Evolutionary conservation across 2,797 vertebrate species (phyloP), one percentile per base, ranked within the genome.

Genomic region (Lepidocolaptes lacrymiger): DNA sequence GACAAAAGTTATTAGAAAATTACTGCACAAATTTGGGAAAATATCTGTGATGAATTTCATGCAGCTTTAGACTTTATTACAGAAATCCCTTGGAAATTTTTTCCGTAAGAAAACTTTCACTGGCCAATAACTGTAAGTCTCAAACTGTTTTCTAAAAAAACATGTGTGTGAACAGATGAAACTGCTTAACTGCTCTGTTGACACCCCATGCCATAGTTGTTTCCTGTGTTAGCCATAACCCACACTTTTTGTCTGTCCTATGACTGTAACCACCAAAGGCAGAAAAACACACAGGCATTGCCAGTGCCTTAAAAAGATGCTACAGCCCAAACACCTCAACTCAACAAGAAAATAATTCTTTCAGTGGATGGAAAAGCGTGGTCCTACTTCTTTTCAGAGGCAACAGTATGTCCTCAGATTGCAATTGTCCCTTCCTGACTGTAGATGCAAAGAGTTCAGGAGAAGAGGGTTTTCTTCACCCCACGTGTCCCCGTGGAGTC

Each of bases 391-490:
- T 54, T 81, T 55, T 27, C 63, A 86, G 69, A 88, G 83, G 66
- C 43, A 84, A 23, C 19, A 82, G 48, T 21, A 17, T 3, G 12
- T 27, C 37, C 78, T 49, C 73, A 61, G 58, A 56, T 12, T 74
- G 73, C 49, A 86, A 34, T 6, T 62, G 91, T 66, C 76, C 88
- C 88, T 85, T 69, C 41, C 82, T 51, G 54, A 18, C 19, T 34
- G 43, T 51, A 51, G 88, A 69, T 26, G 69, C 46, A 72, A 41
- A 58, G 43, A 73, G 46, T 9, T 52, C 51, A 32, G 32, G 73
- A 46, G 66, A 72, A 88, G 83, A 83, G 88, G 76, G 76, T 69
- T 94, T 94, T 56, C 83, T 55, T 76, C 88, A 73, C 80, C 88
- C 71, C 51, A 23, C 6, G 2, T n/a, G 88, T 95, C 88, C 79